phyloP scores from a whole-genome alignment of 2,113 vertebrate species.

The Tychaedon coryphoeus region DNA sequence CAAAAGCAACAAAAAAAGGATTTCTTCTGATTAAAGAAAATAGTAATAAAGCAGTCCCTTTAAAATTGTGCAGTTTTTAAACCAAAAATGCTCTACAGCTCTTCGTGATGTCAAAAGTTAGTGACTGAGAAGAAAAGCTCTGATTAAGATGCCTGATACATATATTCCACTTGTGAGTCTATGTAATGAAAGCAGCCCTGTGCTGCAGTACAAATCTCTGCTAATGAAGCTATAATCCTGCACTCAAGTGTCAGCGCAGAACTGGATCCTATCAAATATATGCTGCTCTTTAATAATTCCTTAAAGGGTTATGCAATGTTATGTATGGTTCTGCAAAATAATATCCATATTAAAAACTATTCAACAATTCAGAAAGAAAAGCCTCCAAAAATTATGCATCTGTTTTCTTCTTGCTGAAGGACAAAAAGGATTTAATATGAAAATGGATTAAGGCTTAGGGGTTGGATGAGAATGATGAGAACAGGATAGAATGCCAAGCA shows the following conservation, averaged over 20 bases:
- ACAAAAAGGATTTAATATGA: constrained; percentile 51
- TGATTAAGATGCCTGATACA: neutral
- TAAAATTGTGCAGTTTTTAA: rapidly evolving
- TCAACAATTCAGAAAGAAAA: constrained; percentile 42
- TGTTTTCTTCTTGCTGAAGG: constrained; percentile 40
- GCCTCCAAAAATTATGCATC: neutral
- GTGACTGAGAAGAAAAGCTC: neutral
- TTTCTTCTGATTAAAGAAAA: neutral
- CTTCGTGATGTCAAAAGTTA: neutral
- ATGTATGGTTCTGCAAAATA: neutral
- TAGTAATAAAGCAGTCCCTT: neutral
- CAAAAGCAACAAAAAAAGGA: neutral
- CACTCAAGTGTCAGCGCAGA: neutral
- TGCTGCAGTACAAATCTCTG: constrained; percentile 6
- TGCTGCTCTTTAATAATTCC: neutral
- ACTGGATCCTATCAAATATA: neutral
- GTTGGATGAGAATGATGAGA: constrained; percentile 29
- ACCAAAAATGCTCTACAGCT: neutral
- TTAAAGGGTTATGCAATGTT: neutral
- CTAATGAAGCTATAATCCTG: constrained; percentile 23
- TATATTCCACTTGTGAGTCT: neutral
- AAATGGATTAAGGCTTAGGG: constrained; percentile 57
- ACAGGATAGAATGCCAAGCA: constrained; percentile 25
- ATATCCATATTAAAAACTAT: constrained; percentile 21
- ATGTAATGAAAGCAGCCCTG: neutral